A percentile compares a stretch with the other conserved stretches of the same genome.
phyloP scores from a whole-genome alignment of 2,888 invertebrate species.

The Lasioglossum morio region DNA sequence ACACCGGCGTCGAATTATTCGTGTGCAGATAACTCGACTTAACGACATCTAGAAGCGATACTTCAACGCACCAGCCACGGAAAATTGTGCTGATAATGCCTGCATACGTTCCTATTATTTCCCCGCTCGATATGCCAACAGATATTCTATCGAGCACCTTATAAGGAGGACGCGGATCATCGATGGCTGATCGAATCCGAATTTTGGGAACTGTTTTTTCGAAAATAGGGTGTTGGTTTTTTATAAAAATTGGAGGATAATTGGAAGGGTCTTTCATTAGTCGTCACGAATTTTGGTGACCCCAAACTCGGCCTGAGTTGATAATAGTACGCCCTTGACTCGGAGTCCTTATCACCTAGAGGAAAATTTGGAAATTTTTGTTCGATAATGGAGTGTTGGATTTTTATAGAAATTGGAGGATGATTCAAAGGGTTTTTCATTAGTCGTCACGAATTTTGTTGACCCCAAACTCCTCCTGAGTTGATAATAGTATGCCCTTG shows the following conservation, averaged over 20 bases:
- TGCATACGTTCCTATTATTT: constrained; percentile 58
- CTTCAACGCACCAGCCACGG: constrained; percentile 60
- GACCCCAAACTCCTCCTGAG: not conserved
- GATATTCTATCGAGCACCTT: constrained; percentile 1
- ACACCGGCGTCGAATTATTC: constrained; percentile 65
- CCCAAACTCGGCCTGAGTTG: not conserved
- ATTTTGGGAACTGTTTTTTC: not conserved
- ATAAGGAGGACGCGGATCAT: not conserved
- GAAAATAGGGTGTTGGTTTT: not conserved
- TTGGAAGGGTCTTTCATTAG: not conserved
- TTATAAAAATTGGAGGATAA: rapidly evolving
- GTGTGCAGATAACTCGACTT: constrained; percentile 74
- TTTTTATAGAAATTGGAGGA: not conserved
- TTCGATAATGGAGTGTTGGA: not conserved
- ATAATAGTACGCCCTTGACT: too few species aligned
- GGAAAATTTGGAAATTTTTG: not conserved
- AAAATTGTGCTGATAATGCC: constrained; percentile 66
- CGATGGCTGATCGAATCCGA: not conserved
- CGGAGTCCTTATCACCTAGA: not conserved
- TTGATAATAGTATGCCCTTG: too few species aligned
- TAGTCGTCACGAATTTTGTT: not conserved
- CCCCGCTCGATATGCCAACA: not conserved
- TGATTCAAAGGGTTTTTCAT: rapidly evolving
- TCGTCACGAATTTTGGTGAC: not conserved
- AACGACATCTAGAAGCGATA: constrained; percentile 69